Evolutionary conservation across 2,113 vertebrate genomes (phyloP).

Genomic region (Pteronura brasiliensis): DNA sequence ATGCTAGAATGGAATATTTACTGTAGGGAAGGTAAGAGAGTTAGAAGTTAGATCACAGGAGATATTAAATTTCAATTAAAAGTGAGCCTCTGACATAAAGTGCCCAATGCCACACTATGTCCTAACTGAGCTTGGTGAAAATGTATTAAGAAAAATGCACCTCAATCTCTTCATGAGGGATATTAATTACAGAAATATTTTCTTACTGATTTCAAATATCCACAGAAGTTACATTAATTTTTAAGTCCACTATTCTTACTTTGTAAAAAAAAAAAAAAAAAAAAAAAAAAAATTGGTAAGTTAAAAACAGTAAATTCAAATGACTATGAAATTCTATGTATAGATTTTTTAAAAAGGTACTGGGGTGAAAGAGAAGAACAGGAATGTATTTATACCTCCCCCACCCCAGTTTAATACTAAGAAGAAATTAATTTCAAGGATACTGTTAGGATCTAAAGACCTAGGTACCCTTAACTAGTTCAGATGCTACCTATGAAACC

Average conservation of each 20-base stretch:
- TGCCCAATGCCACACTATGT: not conserved
- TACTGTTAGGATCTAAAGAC: not conserved
- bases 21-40: not conserved
- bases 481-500: not conserved
- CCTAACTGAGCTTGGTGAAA: slow-evolving; percentile 16
- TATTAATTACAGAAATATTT: not conserved
- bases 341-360: not conserved
- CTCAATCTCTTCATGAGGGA: not conserved
- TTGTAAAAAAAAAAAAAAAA: not conserved
- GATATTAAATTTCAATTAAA: not conserved
- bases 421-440: slow-evolving; percentile 21
- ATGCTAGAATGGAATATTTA: not conserved
- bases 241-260: not conserved
- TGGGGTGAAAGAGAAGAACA: not conserved
- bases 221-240: not conserved
- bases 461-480: not conserved
- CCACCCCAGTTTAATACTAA: not conserved
- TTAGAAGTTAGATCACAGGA: not conserved
- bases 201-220: not conserved
- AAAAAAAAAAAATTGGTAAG: not conserved
- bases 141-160: slow-evolving; percentile 25
- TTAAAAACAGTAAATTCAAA: slow-evolving; percentile 25
- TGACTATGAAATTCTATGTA: not conserved
- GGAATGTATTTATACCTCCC: not conserved
- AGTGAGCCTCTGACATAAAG: not conserved